phyloP scores from a whole-genome alignment of 2,888 invertebrate genomes.

The Caenorhabditis afra region DNA sequence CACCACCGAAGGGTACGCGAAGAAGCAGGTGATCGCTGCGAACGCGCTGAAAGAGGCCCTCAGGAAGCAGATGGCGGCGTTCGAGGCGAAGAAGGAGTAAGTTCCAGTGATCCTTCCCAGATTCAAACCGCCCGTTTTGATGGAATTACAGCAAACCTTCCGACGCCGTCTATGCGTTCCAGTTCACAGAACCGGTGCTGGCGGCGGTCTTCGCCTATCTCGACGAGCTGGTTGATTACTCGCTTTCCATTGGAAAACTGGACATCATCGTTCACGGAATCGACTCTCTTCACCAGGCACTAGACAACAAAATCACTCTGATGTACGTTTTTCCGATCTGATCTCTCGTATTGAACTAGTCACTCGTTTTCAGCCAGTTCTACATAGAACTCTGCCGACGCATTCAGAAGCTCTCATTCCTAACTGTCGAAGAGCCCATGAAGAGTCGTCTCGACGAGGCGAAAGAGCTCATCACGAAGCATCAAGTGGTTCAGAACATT shows the following conservation, averaged over 20 bases:
- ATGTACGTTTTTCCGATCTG: neutral
- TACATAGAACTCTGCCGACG: conserved; percentile 40
- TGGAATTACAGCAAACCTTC: neutral
- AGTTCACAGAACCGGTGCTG: conserved; percentile 43
- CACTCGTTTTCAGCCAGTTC: conserved; percentile 13
- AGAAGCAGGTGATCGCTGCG: conserved; percentile 21
- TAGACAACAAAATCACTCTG: conserved; percentile 1
- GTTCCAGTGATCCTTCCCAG: neutral
- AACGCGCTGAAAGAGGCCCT: conserved; percentile 26
- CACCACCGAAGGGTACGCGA: conserved; percentile 11
- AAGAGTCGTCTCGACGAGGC: conserved; percentile 8
- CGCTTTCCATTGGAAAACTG: conserved; percentile 8
- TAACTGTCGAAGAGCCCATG: conserved; percentile 38
- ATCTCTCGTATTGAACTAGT: too few relatives aligned
- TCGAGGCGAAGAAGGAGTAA: conserved; percentile 24
- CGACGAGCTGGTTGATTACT: conserved; percentile 31
- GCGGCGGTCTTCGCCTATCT: conserved; percentile 26
- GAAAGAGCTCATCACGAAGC: conserved; percentile 16
- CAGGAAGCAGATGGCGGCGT: conserved; percentile 11
- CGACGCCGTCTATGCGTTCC: conserved; percentile 26
- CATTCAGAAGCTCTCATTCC: conserved; percentile 31
- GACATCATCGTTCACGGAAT: conserved; percentile 6
- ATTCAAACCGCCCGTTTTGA: neutral
- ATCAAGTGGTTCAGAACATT: conserved; percentile 36
- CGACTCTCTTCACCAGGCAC: conserved; percentile 27